These are phyloP conservation scores for Loxodonta africana DNA, from an alignment of 2,113 vertebrate species.

Conservation along the genomic window DNA sequence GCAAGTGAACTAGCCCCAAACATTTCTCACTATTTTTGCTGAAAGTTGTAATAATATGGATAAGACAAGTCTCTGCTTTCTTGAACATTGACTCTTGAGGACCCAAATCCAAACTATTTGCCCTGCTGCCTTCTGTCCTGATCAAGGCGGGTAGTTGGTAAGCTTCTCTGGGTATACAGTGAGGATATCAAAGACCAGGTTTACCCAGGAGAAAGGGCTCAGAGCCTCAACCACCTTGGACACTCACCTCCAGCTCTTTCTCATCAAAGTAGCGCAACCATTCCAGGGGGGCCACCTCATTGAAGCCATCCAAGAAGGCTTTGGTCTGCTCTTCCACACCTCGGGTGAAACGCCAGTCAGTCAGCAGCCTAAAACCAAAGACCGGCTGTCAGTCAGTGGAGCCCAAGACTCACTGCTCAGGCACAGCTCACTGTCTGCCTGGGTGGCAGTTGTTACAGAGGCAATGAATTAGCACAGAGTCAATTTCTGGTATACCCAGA, in stretches of 20 bases:
- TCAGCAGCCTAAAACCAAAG: slow-evolving; percentile 92
- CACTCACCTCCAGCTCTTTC: slow-evolving; percentile 96
- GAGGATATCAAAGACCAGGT: background rate
- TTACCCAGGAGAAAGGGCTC: background rate
- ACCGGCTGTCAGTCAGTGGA: fast-evolving
- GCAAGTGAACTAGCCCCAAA: background rate
- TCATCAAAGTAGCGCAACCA: slow-evolving; percentile 99
- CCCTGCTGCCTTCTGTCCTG: background rate
- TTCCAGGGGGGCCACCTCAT: slow-evolving; percentile 97
- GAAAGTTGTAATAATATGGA: too few relatives aligned
- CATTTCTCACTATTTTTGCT: background rate
- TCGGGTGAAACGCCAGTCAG: slow-evolving; percentile 97
- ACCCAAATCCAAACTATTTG: background rate
- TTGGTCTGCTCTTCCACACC: slow-evolving; percentile 99
- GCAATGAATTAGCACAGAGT: background rate
- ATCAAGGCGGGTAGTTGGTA: background rate
- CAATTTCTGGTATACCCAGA: fast-evolving
- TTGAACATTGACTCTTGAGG: background rate
- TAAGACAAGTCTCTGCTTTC: background rate
- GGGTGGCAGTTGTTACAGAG: fast-evolving
- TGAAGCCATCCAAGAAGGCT: slow-evolving; percentile 98
- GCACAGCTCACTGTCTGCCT: background rate
- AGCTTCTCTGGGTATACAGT: background rate
- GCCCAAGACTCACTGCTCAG: background rate
- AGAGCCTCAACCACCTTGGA: background rate